Base-by-base conservation (phyloP, 2,797 vertebrate species). In the Lepus townsendii region DNA sequence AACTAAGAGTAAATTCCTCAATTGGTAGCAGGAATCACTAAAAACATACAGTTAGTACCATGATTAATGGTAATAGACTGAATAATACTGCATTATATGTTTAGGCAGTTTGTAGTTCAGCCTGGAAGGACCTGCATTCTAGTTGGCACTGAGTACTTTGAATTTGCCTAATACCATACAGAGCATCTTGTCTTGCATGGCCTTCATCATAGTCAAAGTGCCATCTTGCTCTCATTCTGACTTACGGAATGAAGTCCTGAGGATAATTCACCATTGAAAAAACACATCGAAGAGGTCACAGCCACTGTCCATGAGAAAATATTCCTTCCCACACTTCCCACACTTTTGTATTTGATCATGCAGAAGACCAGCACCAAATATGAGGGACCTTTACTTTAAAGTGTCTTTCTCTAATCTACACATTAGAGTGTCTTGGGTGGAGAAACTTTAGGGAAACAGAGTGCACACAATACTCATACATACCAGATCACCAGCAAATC, bases 1-100 rank as follows among this genome's bases (percentile, higher is more conserved):
- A 93, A 91, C 35, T 89, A 88, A 19, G 86, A 90, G 11, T 3
- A 92, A 83, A 72, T 80, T 62, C 42, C 27, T 78, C n/a, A 26
- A 24, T 1, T 85, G n/a, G 57, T 83, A 83, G 52, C 1, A 83
- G 32, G 7, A 4, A 89, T 71, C 47, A 72, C 26, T 19, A 79
- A 84, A 54, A 68, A 27, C 0, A 19, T 78, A 57, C 1, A 12
- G 38, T 63, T 86, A 89, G 66, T 12, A 73, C 24, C 62, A 77
- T 16, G 57, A 11, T 60, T 78, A 80, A 62, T 62, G 26, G 30
- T 32, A 42, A 95, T 68, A 93, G 26, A 88, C 47, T 84, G 50
- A 85, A 50, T 42, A 47, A 47, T 47, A 47, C 42, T 47, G 42
- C 42, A 47, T 47, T 47, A 47, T 47, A 47, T 47, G 42, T 47